Conservation (phyloP, 2,888 invertebrate genomes). For the Eumerus sabulonum region DNA sequence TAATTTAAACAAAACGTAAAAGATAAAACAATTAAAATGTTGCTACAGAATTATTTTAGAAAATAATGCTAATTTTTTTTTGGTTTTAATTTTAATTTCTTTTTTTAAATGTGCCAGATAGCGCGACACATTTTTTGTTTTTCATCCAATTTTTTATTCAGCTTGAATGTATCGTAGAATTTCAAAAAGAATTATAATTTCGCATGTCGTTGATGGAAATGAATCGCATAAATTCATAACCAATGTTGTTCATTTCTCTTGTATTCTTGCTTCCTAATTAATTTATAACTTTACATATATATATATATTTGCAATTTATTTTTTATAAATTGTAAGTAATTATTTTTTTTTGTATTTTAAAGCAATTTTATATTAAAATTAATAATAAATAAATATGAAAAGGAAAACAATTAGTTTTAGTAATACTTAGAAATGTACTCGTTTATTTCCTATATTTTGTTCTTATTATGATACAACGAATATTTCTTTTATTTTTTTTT, state of each 20-base stretch:
- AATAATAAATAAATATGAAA: conserved; percentile 24
- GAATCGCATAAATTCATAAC: no score
- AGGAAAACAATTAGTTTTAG: conserved; percentile 48
- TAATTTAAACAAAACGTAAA: conserved; percentile 27
- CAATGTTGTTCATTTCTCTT: conserved; percentile 34
- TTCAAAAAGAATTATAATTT: no score
- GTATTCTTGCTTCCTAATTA: conserved; percentile 37
- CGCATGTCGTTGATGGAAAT: no score
- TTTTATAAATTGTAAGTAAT: conserved; percentile 61
- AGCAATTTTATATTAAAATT: conserved; percentile 47
- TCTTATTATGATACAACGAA: conserved; percentile 16
- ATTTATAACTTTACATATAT: conserved; percentile 57
- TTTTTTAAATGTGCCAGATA: conserved; percentile 27
- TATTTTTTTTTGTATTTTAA: conserved; percentile 61
- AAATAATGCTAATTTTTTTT: conserved; percentile 1
- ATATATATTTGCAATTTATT: conserved; percentile 51
- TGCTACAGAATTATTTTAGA: conserved; percentile 61
- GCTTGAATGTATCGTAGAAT: no score
- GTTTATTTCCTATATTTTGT: conserved; percentile 19
- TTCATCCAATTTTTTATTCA: conserved; percentile 6
- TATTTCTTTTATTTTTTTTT: conserved; percentile 20
- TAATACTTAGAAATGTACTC: conserved; percentile 51
- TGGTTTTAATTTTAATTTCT: no score
- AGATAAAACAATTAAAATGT: conserved; percentile 25
- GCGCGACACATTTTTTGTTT: no score